Evolutionary conservation across 2,888 invertebrate genomes (phyloP), one percentile per base, ranked within the genome.

Genomic region (Ligdia adustata): DNA sequence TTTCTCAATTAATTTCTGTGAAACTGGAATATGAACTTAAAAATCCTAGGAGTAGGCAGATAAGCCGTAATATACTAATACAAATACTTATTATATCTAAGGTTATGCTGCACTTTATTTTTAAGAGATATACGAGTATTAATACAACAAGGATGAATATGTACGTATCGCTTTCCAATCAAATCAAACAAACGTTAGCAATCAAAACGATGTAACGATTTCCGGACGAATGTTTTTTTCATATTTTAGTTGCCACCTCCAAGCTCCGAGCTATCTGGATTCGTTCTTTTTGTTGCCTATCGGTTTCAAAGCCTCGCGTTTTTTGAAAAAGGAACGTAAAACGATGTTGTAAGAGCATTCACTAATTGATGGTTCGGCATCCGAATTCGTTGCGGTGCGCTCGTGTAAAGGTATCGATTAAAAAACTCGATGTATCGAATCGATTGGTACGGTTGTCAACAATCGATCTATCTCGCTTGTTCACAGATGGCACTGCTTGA

Each of bases 361-460:
- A 82, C 85, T 87, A 85, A 87, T 87, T 86, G 86, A 83, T 76
- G 72, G 72, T 67, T 69, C 74, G 75, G 66, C 61, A 64, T 72
- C 64, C 63, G 66, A 57, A 80, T 82, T 80, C 73, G 80, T 64
- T 69, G 67, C 74, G 80, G 70, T 74, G 74, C 67, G 64, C 69
- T 72, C 72, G 72, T 73, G 66, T 64, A 64, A 66, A 61, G 59
- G 64, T 69, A 71, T 65, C 65, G 62, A 60, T 55, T 58, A 57
- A 58, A 57, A 73, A 80, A 75, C 64, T 72, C 71, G 82, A 85
- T 80, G 82, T 72, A 69, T 78, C 81, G 75, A 81, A 84, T 79
- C 73, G 77, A 82, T 82, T 69, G 55, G 56, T 48, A 68, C 75
- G 86, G 67, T 57, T 84, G 86, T 79, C 86, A 72, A 65, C 78